These are phyloP conservation scores for Rhinoraja longicauda DNA, from an alignment of 2,797 vertebrate species.

Conservation along the genomic window DNA sequence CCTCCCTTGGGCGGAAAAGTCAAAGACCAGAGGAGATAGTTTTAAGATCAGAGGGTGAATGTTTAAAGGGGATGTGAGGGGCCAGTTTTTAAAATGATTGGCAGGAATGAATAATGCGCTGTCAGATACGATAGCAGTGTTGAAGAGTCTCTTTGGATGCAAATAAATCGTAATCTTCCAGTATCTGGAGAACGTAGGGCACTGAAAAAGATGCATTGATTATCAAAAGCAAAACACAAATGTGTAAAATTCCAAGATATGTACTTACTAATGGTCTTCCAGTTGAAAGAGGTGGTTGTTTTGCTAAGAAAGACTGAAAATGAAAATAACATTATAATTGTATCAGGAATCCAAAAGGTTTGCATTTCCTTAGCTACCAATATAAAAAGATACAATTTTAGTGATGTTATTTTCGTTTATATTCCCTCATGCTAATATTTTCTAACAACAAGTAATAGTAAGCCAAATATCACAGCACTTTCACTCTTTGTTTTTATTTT, in stretches of 20 bases:
- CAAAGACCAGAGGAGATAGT: too few species aligned
- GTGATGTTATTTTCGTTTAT: not conserved
- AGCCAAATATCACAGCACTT: not conserved
- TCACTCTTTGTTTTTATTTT: too few species aligned
- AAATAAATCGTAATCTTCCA: not conserved
- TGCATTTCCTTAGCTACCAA: not conserved
- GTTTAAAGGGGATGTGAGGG: too few species aligned
- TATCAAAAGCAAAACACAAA: not conserved
- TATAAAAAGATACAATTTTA: slow-evolving; percentile 42
- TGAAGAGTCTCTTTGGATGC: not conserved
- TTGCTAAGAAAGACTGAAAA: slow-evolving; percentile 83
- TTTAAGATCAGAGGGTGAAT: too few species aligned
- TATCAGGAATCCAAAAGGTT: not conserved
- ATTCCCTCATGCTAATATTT: slow-evolving; percentile 10
- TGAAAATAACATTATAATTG: slow-evolving; percentile 43
- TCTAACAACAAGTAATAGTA: not conserved
- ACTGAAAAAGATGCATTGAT: not conserved
- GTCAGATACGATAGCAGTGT: too few species aligned
- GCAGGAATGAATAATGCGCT: too few species aligned
- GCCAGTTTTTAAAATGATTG: too few species aligned
- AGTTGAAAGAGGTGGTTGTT: slow-evolving; percentile 84
- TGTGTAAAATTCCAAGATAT: not conserved
- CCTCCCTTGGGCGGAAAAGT: too few species aligned
- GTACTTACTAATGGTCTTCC: slow-evolving; percentile 88
- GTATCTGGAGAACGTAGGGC: not conserved